These are phyloP conservation scores for Protosalanx chinensis DNA, from an alignment of 2,797 vertebrate species.

Conservation along the genomic window DNA sequence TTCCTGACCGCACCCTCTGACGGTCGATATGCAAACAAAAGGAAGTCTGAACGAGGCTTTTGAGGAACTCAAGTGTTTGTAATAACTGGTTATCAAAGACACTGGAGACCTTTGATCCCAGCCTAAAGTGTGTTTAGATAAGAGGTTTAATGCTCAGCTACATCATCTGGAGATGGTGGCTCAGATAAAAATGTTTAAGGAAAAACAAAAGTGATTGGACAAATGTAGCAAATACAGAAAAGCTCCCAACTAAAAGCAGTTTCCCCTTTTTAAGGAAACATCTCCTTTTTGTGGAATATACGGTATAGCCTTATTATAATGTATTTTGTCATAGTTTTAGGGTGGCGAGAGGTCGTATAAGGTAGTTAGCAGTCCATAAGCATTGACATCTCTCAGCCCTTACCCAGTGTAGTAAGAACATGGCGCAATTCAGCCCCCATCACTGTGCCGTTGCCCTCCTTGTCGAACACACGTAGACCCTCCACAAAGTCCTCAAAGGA, in stretches of 20 bases:
- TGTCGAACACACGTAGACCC: constrained; percentile 90
- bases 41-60: neutral
- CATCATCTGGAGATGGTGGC: neutral
- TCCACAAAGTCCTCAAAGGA: constrained; percentile 90
- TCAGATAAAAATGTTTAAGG: neutral
- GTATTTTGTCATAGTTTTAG: too few relatives aligned
- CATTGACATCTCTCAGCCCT: constrained; percentile 21
- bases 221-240: too few relatives aligned
- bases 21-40: neutral
- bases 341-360: too few relatives aligned
- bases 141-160: neutral
- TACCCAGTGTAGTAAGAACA: constrained; percentile 89
- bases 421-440: constrained; percentile 93
- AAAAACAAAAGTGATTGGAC: neutral
- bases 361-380: neutral
- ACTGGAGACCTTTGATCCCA: constrained; percentile 10
- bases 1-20: neutral
- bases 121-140: neutral
- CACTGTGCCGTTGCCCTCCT: constrained; percentile 90
- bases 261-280: too few relatives aligned
- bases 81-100: constrained; percentile 8
- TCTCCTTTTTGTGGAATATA: too few relatives aligned
- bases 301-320: too few relatives aligned
- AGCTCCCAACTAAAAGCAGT: too few relatives aligned
- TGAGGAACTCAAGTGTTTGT: neutral